Evolutionary conservation across 2,888 invertebrate genomes (phyloP), one percentile per base, ranked within the genome.

Genomic region (Hofmannophila pseudospretella): DNA sequence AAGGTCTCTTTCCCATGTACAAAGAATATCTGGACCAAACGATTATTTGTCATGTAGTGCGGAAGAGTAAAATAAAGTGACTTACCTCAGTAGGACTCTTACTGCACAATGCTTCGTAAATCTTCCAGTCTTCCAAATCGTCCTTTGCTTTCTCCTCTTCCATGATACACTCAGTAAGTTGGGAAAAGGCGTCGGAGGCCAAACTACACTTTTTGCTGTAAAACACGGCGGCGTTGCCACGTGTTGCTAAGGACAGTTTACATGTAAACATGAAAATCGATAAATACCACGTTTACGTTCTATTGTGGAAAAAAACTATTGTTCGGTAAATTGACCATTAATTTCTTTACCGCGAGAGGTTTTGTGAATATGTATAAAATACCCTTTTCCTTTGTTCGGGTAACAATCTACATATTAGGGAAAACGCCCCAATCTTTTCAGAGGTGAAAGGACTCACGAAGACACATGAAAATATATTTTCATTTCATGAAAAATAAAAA

Each of bases 51-150:
- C n/a, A n/a, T n/a, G n/a, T n/a, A n/a, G n/a, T n/a, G n/a, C n/a
- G n/a, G n/a, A n/a, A n/a, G n/a, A n/a, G n/a, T n/a, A n/a, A n/a
- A n/a, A n/a, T n/a, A n/a, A n/a, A n/a, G n/a, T n/a, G n/a, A 67
- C 74, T 68, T 68, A 90, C 91, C 76, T 90, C 89, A 30, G 75
- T 77, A 8, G 84, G 80, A 48, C 79, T 82, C 62, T 89, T 88
- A 52, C 88, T 89, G 50, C 91, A 90, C 43, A 94, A 74, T 3
- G 90, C 88, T 75, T 94, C 91, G 67, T 91, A 94, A 45, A 93
- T 89, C 63, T 89, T 89, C 91, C 94, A 93, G 70, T 94, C 94
- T 63, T 93, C 93, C 1, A 58, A 41, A 23, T 82, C 82, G 42
- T 85, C 82, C 47, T 73, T 77, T 22, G 50, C 67, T 48, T 82